Evolutionary conservation across 1,140 invertebrate genomes (phyloP).

Genomic region (Tetragnatha versicolor): DNA sequence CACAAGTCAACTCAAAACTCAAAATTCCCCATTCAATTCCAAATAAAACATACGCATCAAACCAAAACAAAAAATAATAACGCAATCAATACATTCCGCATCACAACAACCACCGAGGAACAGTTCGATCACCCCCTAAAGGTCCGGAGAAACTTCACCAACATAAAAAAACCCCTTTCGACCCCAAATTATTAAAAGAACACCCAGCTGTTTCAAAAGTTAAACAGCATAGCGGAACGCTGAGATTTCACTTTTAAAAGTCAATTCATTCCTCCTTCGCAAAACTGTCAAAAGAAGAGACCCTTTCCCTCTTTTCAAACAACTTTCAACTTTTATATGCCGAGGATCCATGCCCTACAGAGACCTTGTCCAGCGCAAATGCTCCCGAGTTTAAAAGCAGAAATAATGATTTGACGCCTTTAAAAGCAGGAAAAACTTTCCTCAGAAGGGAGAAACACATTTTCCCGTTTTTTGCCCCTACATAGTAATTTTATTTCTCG

Average conservation of each 20-base stretch:
- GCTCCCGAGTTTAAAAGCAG: conserved; percentile 9
- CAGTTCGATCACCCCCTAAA: no score
- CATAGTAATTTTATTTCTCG: conserved; percentile 1
- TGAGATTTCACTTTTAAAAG: conserved; percentile 26
- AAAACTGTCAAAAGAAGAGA: conserved; percentile 12
- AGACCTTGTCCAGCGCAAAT: background rate
- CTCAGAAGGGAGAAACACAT: background rate
- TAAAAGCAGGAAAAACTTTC: conserved; percentile 12
- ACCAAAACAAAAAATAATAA: no score
- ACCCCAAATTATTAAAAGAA: no score
- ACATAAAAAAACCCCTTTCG: no score
- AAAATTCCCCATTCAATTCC: no score
- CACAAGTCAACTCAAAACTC: no score
- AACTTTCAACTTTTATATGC: background rate
- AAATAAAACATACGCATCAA: no score
- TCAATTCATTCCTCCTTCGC: background rate
- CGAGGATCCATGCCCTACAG: background rate
- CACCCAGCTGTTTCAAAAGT: no score
- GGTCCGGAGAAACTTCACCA: no score
- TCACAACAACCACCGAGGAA: no score
- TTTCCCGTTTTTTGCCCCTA: background rate
- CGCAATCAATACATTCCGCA: no score
- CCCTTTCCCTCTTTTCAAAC: background rate
- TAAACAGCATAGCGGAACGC: background rate
- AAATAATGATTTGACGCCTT: conserved; percentile 36